Percentiles rank a stretch among this genome's conserved stretches.
Conservation (phyloP, 2,113 vertebrate species). For the Ammodytes dubius region DNA sequence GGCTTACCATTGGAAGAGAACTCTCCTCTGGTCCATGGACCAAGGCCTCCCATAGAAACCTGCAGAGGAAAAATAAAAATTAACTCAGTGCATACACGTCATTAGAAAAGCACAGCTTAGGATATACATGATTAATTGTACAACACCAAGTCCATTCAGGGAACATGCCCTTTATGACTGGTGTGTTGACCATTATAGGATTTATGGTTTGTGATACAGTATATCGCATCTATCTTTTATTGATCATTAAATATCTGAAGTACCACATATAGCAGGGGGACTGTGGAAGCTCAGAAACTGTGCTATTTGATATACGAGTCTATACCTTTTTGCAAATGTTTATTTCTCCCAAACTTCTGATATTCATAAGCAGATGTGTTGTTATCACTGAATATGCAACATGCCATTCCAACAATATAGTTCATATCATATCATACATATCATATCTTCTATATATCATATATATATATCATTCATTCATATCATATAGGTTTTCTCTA, state of each 20-base stretch:
- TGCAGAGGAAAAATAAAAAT: constrained; percentile 33
- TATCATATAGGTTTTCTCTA: background rate
- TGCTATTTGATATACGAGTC: background rate
- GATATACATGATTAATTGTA: background rate
- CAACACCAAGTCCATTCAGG: background rate
- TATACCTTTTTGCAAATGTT: background rate
- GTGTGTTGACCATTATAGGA: background rate
- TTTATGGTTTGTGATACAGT: background rate
- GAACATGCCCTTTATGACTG: background rate
- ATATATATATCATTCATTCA: no score
- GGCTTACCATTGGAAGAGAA: constrained; percentile 89
- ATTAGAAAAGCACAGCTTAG: background rate
- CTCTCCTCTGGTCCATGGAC: constrained; percentile 91
- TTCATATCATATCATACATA: background rate
- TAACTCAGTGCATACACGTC: background rate
- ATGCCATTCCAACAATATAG: background rate
- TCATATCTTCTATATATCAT: no score
- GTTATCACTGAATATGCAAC: background rate
- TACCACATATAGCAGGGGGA: background rate
- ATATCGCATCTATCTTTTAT: background rate
- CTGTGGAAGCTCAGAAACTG: background rate
- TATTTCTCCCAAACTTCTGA: background rate
- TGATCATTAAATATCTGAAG: background rate
- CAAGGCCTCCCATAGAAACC: constrained; percentile 92
- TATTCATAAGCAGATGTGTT: background rate